phyloP scores from a whole-genome alignment of 2,888 invertebrate species.

The Agrotis ipsilon region DNA sequence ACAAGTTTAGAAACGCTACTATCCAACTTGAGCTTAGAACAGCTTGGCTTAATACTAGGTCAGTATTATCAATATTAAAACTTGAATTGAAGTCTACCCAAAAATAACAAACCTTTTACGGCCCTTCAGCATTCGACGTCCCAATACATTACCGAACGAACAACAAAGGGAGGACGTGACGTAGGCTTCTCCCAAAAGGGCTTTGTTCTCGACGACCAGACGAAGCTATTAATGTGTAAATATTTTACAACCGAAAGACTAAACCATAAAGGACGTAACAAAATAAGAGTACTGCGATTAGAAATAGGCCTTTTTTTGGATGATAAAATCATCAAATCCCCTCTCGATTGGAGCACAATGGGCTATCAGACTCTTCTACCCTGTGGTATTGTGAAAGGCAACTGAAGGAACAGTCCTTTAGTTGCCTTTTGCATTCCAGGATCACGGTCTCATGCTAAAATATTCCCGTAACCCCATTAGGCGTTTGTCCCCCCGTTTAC shows the following conservation, averaged over 20 bases:
- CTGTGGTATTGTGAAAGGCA: no score
- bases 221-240: constrained; percentile 9
- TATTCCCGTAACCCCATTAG: no score
- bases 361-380: no score
- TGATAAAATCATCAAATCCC: no score
- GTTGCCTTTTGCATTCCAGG: no score
- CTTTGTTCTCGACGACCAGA: constrained; percentile 8
- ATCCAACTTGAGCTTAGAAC: neutral
- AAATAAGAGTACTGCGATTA: neutral
- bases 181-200: neutral
- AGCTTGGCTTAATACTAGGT: neutral
- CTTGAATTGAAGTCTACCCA: no score
- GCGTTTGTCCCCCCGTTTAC: no score
- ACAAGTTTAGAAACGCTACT: neutral
- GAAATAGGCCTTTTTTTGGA: neutral
- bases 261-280: neutral
- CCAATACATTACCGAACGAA: constrained; percentile 11
- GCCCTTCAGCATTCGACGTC: neutral
- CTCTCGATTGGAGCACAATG: no score
- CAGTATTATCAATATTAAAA: neutral
- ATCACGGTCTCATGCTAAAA: no score
- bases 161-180: constrained; percentile 30
- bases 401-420: no score
- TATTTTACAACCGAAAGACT: constrained; percentile 17
- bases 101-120: constrained; percentile 4